phyloP scores from a whole-genome alignment of 2,113 vertebrate genomes.

The Bungarus multicinctus region DNA sequence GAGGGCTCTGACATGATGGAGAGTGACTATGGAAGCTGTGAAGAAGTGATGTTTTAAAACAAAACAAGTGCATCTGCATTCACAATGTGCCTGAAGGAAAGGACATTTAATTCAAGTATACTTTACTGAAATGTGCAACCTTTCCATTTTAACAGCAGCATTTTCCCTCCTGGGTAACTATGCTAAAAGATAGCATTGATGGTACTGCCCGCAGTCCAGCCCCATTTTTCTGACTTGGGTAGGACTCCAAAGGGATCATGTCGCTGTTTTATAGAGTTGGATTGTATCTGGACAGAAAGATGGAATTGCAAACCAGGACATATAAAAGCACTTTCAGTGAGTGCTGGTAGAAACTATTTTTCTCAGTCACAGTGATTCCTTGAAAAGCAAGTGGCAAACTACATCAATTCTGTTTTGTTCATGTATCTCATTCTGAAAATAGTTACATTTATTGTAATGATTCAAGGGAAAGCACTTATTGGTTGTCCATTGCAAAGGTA shows the following conservation, averaged over 20 bases:
- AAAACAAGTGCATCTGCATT: background rate
- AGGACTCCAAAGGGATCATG: background rate
- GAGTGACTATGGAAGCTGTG: slow-evolving; percentile 96
- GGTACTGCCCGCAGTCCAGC: too few relatives aligned
- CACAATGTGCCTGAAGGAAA: background rate
- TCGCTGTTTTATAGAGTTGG: slow-evolving; percentile 35
- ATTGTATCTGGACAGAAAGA: slow-evolving; percentile 22
- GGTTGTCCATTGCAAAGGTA: slow-evolving; percentile 5
- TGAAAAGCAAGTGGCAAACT: background rate
- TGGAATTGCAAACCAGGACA: background rate
- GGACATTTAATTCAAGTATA: background rate
- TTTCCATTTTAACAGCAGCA: background rate
- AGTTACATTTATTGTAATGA: background rate
- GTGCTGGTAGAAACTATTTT: background rate
- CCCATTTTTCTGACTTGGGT: background rate
- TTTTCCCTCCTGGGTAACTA: background rate
- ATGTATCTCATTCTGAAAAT: background rate
- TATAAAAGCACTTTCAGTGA: background rate
- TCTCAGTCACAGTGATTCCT: slow-evolving; percentile 4
- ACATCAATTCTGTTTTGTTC: background rate
- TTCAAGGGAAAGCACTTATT: background rate
- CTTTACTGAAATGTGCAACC: background rate
- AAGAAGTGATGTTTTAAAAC: slow-evolving; percentile 94
- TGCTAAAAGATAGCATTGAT: background rate
- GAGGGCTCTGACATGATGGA: slow-evolving; percentile 87